phyloP scores from a whole-genome alignment of 2,113 vertebrate genomes.

The Pituophis catenifer region DNA sequence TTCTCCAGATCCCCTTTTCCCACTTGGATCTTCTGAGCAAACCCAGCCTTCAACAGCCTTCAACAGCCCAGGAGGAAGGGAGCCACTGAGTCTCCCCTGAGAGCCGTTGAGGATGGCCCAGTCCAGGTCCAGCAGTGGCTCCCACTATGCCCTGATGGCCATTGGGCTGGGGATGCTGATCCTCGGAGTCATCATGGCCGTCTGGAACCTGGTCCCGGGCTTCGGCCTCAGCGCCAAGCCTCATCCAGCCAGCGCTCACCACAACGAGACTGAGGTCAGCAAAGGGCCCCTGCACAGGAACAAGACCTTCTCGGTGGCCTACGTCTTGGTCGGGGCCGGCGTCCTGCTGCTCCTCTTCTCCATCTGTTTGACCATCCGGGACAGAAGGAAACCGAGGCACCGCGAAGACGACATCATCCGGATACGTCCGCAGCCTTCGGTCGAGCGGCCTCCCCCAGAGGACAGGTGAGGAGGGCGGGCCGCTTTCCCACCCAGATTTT shows the following conservation, averaged over 20 bases:
- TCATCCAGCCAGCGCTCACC: conserved; percentile 42
- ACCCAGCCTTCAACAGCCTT: background rate
- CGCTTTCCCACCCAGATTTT: background rate
- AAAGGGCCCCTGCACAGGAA: conserved; percentile 53
- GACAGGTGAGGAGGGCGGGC: conserved; percentile 66
- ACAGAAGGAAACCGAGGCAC: conserved; percentile 74
- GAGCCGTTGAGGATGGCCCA: conserved; percentile 66
- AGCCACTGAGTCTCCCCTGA: background rate
- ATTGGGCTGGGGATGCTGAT: conserved; percentile 90
- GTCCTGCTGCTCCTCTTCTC: conserved; percentile 85
- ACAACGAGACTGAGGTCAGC: conserved; percentile 55
- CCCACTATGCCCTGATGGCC: conserved; percentile 89
- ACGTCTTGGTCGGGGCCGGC: conserved; percentile 84
- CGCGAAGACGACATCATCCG: conserved; percentile 37
- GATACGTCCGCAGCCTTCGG: conserved; percentile 24
- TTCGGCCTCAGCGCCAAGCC: conserved; percentile 39
- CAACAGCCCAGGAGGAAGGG: background rate
- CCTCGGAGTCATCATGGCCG: conserved; percentile 91
- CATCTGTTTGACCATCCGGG: conserved; percentile 84
- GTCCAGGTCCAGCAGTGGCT: conserved; percentile 78
- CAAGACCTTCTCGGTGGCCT: conserved; percentile 89
- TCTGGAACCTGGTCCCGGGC: conserved; percentile 90
- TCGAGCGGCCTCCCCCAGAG: conserved; percentile 39
- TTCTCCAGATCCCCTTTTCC: background rate
- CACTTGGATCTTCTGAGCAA: background rate